Base-by-base conservation (phyloP, 2,888 invertebrate species). In the Lasioglossum oenotherae region DNA sequence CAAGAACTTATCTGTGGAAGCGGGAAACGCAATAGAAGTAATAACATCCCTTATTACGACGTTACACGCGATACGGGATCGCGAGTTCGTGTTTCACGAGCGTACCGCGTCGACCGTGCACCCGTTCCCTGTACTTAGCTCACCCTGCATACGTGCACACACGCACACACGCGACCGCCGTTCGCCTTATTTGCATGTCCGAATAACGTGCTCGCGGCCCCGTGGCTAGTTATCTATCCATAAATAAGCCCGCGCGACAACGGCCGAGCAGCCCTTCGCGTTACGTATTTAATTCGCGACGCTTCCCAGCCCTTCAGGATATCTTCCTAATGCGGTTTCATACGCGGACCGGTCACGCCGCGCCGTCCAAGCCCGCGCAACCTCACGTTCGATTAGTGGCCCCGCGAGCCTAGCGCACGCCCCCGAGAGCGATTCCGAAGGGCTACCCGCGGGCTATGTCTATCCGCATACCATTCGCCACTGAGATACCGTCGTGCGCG, bases 31-130 rank as follows among this genome's bases (percentile, higher is more conserved):
- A 90, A 91, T 91, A 87, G 88, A 92, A 92, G 88, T 91, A 92
- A 92, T 92, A 92, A 92, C 89, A 90, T 91, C 90, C 90, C 90
- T 91, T 91, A 91, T 92, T 92, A 91, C 87, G 86, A 91, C 90
- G 87, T 90, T 91, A 92, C 89, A 89, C 90, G 90, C 91, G 91
- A 92, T 92, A 92, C 87, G 88, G 86, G 88, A 92, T 92, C 92
- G 87, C 82, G 86, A 89, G 90, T 90, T 92, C 89, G 91, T 87
- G 90, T 92, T 92, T 91, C 92, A 89, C 88, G 84, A 88, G 89
- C 84, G 84, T 85, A 78, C 81, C 86, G 82, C 87, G 81, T 83
- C 86, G 86, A 75, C 81, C 82, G 77, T 81, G 82, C 84, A 75
- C 82, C 81, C 82, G 76, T 84, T 86, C 88, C 83, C 84, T 82